Evolutionary conservation across 2,888 invertebrate species (phyloP), one percentile per base, ranked within the genome.

Genomic region (Meghimatium bilineatum): DNA sequence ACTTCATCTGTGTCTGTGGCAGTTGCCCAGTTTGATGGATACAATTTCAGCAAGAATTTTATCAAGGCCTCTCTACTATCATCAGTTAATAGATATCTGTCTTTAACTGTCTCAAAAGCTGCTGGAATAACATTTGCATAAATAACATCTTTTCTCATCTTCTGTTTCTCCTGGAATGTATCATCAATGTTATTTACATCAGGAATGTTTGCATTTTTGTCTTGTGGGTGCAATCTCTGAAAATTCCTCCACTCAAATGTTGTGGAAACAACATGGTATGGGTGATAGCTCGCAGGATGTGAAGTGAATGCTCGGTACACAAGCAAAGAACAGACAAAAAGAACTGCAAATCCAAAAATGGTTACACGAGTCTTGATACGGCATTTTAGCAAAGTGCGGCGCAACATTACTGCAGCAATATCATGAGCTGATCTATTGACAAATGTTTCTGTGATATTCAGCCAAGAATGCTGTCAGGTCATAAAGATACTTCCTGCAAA

Each of bases 1-100:
- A 90, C 88, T 78, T 91, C 91, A 85, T 90, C 91, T 1, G 91
- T 88, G 36, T 90, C 90, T 26, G 82, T 69, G 3, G 91, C 89
- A 10, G 81, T 82, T 63, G 88, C 90, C 91, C 91, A 91, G 82
- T 90, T 88, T 26, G 81, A n/a, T 6, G 91, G 90, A 69, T 86
- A 87, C 66, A 87, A 72, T 6, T 52, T 36, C 3, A 23, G 34
- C 20, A 87, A 76, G 44, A 87, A 85, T 12, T 80, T 81, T 10
- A 34, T n/a, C 74, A 86, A 74, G 1, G 84, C 81, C 56, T 78
- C 66, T 79, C 63, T 83, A 56, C 69, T 69, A 23, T 80, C 63
- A 26, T 56, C 75, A 60, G 60, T 69, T 0, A 84, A 38, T 44
- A 80, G 44, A 29, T 84, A 76, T 76, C 80, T 80, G 29, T 71